Base-by-base conservation (phyloP, 2,113 vertebrate genomes). In the Nicator chloris region DNA sequence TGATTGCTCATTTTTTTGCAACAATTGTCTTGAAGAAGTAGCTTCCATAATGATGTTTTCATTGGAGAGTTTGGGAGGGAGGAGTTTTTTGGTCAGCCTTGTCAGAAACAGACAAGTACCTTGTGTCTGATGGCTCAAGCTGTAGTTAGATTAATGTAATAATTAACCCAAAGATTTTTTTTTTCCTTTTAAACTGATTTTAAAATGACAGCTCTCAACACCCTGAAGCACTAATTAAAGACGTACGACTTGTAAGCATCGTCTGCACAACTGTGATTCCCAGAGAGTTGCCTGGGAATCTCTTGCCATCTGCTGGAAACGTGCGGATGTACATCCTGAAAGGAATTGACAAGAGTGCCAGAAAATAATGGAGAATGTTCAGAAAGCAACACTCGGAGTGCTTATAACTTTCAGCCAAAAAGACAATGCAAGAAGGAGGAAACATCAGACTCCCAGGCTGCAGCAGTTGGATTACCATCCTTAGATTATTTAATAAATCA, bases 271-370 rank as follows among this genome's bases (percentile, higher is more conserved):
- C 20, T 13, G 12, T 14, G 26, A 61, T 47, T 85, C 61, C 39
- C 50, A n/a, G 70, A 26, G 4, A 15, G n/a, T 86, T 95, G 33
- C 54, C 86, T 93, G 44, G 79, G 91, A 82, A 33, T 73, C 72
- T 92, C 51, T 89, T 91, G 97, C 96, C 96, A 96, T 71, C 97
- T 97, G 92, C 96, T 96, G 97, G 96, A 80, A 82, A 61, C 2
- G 22, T 3, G 73, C 5, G 75, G 94, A 78, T 30, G 35, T 24
- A 31, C 88, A 88, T 0, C 31, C 22, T 28, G 31, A 35, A 28
- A 51, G 39, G 51, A 75, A 53, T 1, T 10, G 2, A 7, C 37
- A 44, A 2, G 0, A 10, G n/a, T 1, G 21, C 54, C 40, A 4
- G 9, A 11, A 76, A 86, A 49, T 26, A 13, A 45, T 0, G 28